A percentile compares a stretch with the other conserved stretches of the same genome.
phyloP scores from a whole-genome alignment of 2,797 vertebrate species.

The Macropodus opercularis region DNA sequence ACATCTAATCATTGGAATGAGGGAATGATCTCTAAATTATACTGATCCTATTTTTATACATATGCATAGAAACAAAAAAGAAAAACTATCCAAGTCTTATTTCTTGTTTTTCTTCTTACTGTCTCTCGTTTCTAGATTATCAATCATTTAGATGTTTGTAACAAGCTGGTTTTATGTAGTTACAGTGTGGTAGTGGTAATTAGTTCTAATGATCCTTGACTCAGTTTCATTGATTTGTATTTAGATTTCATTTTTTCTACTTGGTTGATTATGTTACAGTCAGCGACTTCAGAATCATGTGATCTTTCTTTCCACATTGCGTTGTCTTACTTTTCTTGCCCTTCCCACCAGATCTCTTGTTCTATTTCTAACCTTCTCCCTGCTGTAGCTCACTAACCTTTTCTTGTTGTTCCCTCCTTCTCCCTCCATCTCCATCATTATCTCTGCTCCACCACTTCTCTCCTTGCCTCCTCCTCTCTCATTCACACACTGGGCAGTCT shows the following conservation, averaged over 20 bases:
- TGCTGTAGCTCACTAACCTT: not conserved
- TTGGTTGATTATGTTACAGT: conserved; percentile 10
- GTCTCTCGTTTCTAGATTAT: conserved; percentile 17
- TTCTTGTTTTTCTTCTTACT: too few species aligned
- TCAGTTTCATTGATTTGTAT: conserved; percentile 9
- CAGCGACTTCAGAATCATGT: not conserved
- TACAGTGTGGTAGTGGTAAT: conserved; percentile 36
- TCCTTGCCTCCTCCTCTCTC: conserved; percentile 7
- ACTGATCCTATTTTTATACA: too few species aligned
- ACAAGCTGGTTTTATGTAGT: conserved; percentile 24
- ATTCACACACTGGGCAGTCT: conserved; percentile 54
- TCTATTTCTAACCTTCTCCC: not conserved
- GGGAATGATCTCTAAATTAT: too few species aligned
- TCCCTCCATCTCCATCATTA: conserved; percentile 11
- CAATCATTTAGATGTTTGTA: conserved; percentile 23
- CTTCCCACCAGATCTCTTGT: not conserved
- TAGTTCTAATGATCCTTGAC: conserved; percentile 30
- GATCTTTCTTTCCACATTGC: not conserved
- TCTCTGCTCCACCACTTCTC: not conserved
- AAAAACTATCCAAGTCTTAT: too few species aligned
- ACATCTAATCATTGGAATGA: too few species aligned
- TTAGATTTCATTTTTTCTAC: conserved; percentile 1
- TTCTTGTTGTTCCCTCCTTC: not conserved
- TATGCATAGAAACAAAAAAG: too few species aligned
- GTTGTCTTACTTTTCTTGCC: not conserved